phyloP scores from a whole-genome alignment of 2,113 vertebrate genomes.

The Ranitomeya imitator region DNA sequence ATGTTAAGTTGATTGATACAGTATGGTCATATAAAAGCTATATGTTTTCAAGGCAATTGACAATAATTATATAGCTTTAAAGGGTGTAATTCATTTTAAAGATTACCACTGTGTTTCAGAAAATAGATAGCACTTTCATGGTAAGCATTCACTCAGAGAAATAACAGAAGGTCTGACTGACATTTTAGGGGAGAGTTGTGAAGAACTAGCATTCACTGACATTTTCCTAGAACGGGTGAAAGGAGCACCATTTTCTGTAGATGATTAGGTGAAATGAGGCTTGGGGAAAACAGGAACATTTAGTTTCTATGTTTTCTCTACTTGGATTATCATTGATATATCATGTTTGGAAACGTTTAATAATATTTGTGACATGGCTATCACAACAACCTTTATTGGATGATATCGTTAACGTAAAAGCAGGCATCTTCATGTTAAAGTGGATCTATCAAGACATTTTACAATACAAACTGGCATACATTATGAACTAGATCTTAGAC shows the following conservation, averaged over 20 bases:
- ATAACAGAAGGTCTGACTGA: slow-evolving; percentile 52
- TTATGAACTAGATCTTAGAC: too few species aligned
- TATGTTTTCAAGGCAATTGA: slow-evolving; percentile 54
- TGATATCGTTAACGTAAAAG: background rate
- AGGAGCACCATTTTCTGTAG: slow-evolving; percentile 8
- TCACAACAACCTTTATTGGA: background rate
- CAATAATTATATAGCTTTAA: slow-evolving; percentile 55
- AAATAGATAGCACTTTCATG: slow-evolving; percentile 48
- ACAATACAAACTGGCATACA: too few species aligned
- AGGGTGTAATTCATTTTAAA: slow-evolving; percentile 46
- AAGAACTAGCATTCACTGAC: slow-evolving; percentile 54
- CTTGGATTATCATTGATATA: background rate
- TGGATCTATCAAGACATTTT: too few species aligned
- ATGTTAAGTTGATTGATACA: slow-evolving; percentile 50
- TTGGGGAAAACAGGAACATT: background rate
- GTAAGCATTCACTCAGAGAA: background rate
- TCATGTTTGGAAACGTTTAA: background rate
- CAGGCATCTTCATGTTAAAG: background rate
- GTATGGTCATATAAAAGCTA: slow-evolving; percentile 22
- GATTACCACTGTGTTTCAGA: slow-evolving; percentile 52
- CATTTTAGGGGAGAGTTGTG: slow-evolving; percentile 51
- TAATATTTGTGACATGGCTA: background rate
- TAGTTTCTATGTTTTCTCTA: background rate
- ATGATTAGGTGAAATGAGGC: slow-evolving; percentile 33
- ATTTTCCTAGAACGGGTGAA: slow-evolving; percentile 38